phyloP scores from a whole-genome alignment of 2,797 vertebrate genomes.

The Pangasius mekongensis region DNA sequence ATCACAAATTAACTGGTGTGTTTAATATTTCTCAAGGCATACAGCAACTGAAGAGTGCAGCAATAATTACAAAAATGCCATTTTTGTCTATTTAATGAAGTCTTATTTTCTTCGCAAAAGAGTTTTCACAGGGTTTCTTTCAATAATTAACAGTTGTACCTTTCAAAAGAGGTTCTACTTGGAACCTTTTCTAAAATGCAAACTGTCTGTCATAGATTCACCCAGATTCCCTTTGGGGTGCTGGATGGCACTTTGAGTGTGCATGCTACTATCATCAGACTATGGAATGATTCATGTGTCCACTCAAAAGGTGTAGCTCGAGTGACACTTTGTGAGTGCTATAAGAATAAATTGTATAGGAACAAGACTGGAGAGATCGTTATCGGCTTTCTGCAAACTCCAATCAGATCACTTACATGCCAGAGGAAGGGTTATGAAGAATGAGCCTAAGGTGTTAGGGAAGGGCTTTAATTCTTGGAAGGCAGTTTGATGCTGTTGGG shows the following conservation, averaged over 20 bases:
- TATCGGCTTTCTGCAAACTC: neutral
- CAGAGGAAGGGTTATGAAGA: neutral
- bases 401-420: neutral
- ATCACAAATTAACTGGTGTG: neutral
- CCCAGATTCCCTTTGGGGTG: neutral
- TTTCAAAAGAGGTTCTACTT: neutral
- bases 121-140: neutral
- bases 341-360: neutral
- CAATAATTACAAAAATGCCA: no score
- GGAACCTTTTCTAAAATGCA: neutral
- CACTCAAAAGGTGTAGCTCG: neutral
- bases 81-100: neutral
- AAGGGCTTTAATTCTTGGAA: neutral
- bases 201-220: neutral
- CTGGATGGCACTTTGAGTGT: neutral
- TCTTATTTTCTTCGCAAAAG: neutral
- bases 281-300: neutral
- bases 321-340: neutral
- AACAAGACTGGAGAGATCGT: neutral
- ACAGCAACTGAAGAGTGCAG: neutral
- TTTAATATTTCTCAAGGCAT: neutral
- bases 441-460: neutral
- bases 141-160: neutral
- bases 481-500: conserved; percentile 17
- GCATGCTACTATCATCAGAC: neutral